Percentiles rank a stretch among this genome's conserved stretches.
These are phyloP conservation scores for Glareola pratincola DNA, from an alignment of 2,113 vertebrate species.

Conservation along the genomic window DNA sequence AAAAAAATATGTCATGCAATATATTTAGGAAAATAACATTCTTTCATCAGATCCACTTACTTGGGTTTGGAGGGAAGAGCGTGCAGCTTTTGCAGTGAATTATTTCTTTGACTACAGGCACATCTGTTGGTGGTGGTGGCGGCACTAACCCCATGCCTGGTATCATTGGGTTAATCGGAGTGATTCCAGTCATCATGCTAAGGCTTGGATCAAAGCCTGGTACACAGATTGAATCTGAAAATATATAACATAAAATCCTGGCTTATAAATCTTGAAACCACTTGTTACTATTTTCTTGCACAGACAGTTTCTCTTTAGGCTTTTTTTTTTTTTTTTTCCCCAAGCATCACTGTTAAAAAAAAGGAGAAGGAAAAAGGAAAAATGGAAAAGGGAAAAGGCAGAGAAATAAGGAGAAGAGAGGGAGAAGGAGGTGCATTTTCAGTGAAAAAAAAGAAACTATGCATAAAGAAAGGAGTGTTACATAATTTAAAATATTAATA, in stretches of 20 bases:
- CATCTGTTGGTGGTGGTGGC: constrained; percentile 80
- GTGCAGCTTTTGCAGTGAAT: constrained; percentile 96
- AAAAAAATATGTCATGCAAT: neutral
- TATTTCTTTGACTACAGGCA: constrained; percentile 91
- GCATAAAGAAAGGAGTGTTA: constrained; percentile 4
- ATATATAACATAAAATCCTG: constrained; percentile 45
- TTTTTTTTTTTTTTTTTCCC: neutral
- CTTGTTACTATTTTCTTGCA: neutral
- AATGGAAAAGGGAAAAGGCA: neutral
- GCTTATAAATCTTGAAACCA: constrained; percentile 17
- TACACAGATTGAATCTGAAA: constrained; percentile 91
- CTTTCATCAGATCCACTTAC: constrained; percentile 77
- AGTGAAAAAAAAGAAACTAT: neutral
- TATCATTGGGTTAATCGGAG: constrained; percentile 92
- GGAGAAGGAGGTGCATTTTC: neutral
- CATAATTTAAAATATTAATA: constrained; percentile 55
- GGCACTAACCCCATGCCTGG: constrained; percentile 88
- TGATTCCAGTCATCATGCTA: constrained; percentile 87
- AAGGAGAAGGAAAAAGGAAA: neutral
- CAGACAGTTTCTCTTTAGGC: neutral
- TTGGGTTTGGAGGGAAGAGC: constrained; percentile 95
- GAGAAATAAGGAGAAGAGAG: neutral
- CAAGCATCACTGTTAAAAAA: neutral
- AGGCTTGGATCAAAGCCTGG: constrained; percentile 90
- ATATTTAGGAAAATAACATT: neutral